Base-by-base conservation (phyloP, 2,888 invertebrate species). In the Pseudeuparius sepicola region DNA sequence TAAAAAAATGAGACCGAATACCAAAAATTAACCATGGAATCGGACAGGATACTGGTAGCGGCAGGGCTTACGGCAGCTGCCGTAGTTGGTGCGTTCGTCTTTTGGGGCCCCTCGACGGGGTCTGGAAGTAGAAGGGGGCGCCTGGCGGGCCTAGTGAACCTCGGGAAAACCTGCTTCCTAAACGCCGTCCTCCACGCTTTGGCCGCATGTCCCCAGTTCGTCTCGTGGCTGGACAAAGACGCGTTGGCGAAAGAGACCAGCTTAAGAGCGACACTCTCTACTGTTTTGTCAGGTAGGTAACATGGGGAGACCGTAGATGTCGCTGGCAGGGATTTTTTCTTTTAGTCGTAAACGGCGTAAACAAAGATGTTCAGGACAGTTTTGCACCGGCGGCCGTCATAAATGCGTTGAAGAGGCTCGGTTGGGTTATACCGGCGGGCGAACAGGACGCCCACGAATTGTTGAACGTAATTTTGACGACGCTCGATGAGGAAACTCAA, bases 401-500 rank as follows among this genome's bases (percentile, higher is more conserved):
- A 43, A 73, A 79, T 41, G 79, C 86, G 0, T 65, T 93, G 4
- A 67, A 79, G 13, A 67, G 75, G 2, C 70, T 84, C 0, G 79
- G 86, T 10, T 93, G 92, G 90, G 79, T 82, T 28, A 86, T 93
- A 47, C 81, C 88, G 0, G 73, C 80, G 13, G 89, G 88, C 45
- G 89, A 94, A 64, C 84, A 93, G 61, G 96, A 96, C 64, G 87
- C 92, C 1, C 93, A 93, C 57, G 94, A 96, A 63, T 62, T 96
- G 32, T 77, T 94, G 49, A 88, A 90, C 60, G 82, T 90, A 5
- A 65, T 96, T 48, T 68, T 92, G 5, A 77, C 85, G n/a, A 89
- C 92, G 9, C 66, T 94, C 30, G 90, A 92, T 56, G 87, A 90
- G 55, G 94, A 96, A 62, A 74, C 73, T 16, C 68, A 67, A 20